These are phyloP conservation scores for Zootermopsis nevadensis DNA, from an alignment of 2,888 invertebrate genomes.

Conservation along the genomic window DNA sequence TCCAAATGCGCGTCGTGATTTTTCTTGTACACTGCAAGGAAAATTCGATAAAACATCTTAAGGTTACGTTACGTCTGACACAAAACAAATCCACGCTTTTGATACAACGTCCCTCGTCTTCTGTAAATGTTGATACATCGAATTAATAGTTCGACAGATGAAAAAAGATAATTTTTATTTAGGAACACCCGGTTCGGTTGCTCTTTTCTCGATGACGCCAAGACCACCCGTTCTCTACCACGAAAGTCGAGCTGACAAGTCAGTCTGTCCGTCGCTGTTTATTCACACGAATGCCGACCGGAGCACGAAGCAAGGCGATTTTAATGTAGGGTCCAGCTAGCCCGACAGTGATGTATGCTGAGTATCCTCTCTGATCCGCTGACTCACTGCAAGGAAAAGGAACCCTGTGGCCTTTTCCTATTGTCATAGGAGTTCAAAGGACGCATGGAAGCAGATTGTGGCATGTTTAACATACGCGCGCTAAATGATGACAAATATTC, in stretches of 20 bases:
- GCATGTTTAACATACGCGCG: neutral
- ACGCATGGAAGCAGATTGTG: neutral
- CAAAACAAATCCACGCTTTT: too few species aligned
- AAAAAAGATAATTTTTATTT: too few species aligned
- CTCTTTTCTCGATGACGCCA: neutral
- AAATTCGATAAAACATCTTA: too few species aligned
- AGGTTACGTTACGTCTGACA: too few species aligned
- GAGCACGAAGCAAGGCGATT: neutral
- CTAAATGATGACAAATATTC: conserved; percentile 31
- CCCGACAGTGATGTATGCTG: conserved; percentile 16
- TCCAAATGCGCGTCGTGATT: too few species aligned
- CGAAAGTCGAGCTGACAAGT: neutral
- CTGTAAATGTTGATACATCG: too few species aligned
- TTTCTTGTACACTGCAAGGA: too few species aligned
- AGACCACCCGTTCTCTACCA: neutral
- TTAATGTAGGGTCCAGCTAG: neutral
- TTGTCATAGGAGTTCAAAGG: conserved; percentile 5
- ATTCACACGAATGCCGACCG: conserved; percentile 8
- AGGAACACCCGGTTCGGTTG: neutral
- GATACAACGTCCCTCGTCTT: too few species aligned
- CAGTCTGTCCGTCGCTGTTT: neutral
- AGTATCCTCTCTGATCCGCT: conserved; percentile 22
- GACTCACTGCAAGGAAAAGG: conserved; percentile 12
- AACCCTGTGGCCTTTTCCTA: neutral
- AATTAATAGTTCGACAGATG: too few species aligned